These are phyloP conservation scores for Hyaena hyaena DNA, from an alignment of 2,113 vertebrate genomes.

Conservation along the genomic window DNA sequence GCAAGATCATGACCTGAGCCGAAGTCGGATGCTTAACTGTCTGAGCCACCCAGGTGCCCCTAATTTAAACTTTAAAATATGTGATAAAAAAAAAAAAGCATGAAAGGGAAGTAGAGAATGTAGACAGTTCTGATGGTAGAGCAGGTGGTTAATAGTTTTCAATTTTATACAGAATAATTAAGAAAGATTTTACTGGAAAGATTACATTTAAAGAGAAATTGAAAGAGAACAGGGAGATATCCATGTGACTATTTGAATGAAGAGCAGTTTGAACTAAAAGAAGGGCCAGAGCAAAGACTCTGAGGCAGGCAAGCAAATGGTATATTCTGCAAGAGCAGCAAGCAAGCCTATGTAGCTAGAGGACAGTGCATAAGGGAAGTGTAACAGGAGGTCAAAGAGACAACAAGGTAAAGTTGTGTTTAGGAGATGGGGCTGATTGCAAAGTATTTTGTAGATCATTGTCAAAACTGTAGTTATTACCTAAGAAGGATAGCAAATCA, in stretches of 20 bases:
- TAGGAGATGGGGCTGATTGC: rapidly evolving
- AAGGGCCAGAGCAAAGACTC: neutral
- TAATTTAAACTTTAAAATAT: neutral
- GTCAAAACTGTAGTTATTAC: neutral
- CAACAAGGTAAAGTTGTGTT: rapidly evolving
- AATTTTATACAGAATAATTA: neutral
- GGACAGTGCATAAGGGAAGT: neutral
- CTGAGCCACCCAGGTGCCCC: no score
- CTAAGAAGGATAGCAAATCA: neutral
- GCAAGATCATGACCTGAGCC: no score
- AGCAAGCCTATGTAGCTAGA: neutral
- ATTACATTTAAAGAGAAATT: neutral
- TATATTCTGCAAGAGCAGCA: neutral
- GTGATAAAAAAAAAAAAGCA: neutral
- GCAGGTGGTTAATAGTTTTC: neutral
- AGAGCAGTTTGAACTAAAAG: neutral
- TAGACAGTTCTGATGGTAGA: neutral
- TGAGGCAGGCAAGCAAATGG: neutral
- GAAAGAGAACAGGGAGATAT: neutral
- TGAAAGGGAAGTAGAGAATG: neutral
- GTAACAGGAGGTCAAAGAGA: neutral
- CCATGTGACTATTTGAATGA: neutral
- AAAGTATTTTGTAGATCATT: neutral
- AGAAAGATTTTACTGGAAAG: neutral
- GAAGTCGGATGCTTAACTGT: no score